These are phyloP conservation scores for Parnassius glacialis DNA, from an alignment of 2,888 invertebrate species.

Conservation along the genomic window DNA sequence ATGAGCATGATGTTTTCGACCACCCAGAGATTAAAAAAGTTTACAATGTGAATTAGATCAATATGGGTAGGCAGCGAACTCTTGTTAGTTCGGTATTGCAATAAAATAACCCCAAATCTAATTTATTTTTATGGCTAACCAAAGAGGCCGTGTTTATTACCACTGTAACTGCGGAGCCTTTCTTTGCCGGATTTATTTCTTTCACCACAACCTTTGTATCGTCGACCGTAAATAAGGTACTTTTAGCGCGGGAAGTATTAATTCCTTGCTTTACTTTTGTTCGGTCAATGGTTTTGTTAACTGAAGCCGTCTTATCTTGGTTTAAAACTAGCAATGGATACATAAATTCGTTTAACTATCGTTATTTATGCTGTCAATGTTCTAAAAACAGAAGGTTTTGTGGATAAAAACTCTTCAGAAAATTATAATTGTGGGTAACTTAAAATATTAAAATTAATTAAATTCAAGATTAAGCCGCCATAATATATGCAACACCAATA, in stretches of 20 bases:
- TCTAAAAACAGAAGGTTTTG: too few relatives aligned
- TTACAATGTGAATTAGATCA: background rate
- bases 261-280: conserved; percentile 22
- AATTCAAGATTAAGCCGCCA: too few relatives aligned
- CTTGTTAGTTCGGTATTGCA: background rate
- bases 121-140: conserved; percentile 58
- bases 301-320: conserved; percentile 12
- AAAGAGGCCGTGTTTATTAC: conserved; percentile 51
- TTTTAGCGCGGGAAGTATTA: conserved; percentile 21
- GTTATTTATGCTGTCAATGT: background rate
- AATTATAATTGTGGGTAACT: too few relatives aligned
- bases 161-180: conserved; percentile 35
- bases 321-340: conserved; percentile 10
- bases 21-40: background rate
- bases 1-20: too few relatives aligned
- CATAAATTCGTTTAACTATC: background rate
- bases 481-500: too few relatives aligned
- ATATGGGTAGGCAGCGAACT: background rate
- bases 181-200: conserved; percentile 43
- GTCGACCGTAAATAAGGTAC: conserved; percentile 24
- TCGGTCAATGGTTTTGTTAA: conserved; percentile 22
- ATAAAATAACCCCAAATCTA: conserved; percentile 36
- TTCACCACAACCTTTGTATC: conserved; percentile 36
- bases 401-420: too few relatives aligned
- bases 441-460: too few relatives aligned